phyloP scores from a whole-genome alignment of 2,888 invertebrate species.

The Apamea crenata region DNA sequence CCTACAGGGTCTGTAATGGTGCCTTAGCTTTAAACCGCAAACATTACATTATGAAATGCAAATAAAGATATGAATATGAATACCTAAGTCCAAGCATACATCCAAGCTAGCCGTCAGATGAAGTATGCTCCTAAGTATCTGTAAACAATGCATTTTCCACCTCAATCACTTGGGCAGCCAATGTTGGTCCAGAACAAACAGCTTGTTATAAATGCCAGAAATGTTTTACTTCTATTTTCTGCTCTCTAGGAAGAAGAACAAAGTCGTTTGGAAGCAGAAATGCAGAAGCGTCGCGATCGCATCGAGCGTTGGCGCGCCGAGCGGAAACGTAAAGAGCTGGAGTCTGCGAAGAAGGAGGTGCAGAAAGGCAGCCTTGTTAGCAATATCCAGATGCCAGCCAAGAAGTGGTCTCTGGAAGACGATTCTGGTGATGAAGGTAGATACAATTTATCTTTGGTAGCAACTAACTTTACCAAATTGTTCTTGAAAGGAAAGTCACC shows the following conservation, averaged over 20 bases:
- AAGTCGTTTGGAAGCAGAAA: conserved; percentile 96
- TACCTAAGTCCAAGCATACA: not conserved
- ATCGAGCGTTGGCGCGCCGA: conserved; percentile 99
- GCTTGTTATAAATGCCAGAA: not conserved
- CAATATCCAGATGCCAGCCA: conserved; percentile 91
- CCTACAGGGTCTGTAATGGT: no score
- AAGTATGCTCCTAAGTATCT: not conserved
- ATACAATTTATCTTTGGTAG: not conserved
- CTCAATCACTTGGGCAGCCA: not conserved
- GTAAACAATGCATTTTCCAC: not conserved
- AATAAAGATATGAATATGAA: no score
- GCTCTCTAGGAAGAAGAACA: conserved; percentile 95
- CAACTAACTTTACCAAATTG: not conserved
- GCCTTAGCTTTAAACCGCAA: no score
- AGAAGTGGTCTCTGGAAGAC: conserved; percentile 99
- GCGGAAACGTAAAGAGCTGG: conserved; percentile 96
- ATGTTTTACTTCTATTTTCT: not conserved
- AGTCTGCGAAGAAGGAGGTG: conserved; percentile 94
- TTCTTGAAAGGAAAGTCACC: no score
- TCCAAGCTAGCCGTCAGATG: not conserved
- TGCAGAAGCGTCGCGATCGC: conserved; percentile 98
- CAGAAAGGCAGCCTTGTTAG: conserved; percentile 92
- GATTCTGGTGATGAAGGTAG: conserved; percentile 97
- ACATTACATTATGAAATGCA: no score
- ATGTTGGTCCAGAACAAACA: not conserved